These are phyloP conservation scores for Lithosia quadra DNA, from an alignment of 2,888 invertebrate genomes.

Conservation along the genomic window DNA sequence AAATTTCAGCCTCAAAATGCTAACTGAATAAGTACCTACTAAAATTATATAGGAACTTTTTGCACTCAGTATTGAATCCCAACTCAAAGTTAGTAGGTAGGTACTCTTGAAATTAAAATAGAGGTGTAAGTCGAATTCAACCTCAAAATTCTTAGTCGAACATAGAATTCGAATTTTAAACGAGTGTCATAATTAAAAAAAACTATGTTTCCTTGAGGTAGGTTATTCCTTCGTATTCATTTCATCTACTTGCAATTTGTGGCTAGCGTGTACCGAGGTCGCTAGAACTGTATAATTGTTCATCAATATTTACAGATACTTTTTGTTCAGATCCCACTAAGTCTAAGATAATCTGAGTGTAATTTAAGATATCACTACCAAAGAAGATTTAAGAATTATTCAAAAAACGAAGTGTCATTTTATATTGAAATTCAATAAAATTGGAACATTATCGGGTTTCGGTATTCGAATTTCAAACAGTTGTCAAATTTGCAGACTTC, in stretches of 20 bases:
- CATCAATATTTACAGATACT: constrained; percentile 50
- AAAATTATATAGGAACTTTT: not conserved
- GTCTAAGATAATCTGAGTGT: constrained; percentile 12
- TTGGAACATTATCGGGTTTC: not conserved
- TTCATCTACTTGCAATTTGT: constrained; percentile 44
- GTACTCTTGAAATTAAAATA: not conserved
- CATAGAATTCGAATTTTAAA: not conserved
- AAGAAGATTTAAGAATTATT: not conserved
- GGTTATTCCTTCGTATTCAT: constrained; percentile 50
- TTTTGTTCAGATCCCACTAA: constrained; percentile 43
- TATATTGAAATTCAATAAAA: not conserved
- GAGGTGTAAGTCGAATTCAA: not conserved
- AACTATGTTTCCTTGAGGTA: constrained; percentile 33
- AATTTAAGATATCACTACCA: not conserved
- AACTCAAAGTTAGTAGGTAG: too few relatives aligned
- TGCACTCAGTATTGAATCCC: too few relatives aligned
- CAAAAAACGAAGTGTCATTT: not conserved
- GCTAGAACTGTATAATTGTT: constrained; percentile 48
- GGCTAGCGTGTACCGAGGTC: constrained; percentile 53
- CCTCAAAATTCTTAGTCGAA: not conserved
- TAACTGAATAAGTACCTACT: not conserved
- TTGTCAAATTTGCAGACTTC: not conserved
- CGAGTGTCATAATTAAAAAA: not conserved
- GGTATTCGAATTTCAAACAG: not conserved
- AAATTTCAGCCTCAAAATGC: not conserved